Conservation (phyloP, 2,888 invertebrate genomes). For the Tipula confusa region DNA sequence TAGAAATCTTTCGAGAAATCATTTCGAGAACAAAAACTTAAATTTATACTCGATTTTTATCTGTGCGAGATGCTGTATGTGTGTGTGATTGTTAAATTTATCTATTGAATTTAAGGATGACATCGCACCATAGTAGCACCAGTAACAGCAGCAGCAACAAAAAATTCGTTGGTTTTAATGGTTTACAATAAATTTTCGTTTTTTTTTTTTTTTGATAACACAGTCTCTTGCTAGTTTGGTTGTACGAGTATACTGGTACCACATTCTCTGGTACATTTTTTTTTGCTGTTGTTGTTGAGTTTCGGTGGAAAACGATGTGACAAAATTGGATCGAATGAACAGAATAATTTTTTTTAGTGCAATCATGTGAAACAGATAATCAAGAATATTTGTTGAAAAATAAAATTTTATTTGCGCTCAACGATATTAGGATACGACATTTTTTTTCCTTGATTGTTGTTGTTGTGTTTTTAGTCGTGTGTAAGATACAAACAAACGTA, state of each 20-base stretch:
- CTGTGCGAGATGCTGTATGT: not conserved
- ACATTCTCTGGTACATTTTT: not conserved
- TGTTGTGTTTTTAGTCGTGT: not conserved
- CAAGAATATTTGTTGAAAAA: slow-evolving; percentile 1
- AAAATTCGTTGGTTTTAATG: not conserved
- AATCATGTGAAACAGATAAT: slow-evolving; percentile 16
- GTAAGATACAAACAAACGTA: not conserved
- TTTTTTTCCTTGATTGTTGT: not conserved
- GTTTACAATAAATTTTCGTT: slow-evolving; percentile 13
- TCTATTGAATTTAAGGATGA: not conserved
- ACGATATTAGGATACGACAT: not conserved
- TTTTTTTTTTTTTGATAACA: not conserved
- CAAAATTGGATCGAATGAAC: not conserved
- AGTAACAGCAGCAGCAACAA: not conserved
- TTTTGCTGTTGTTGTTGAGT: too few species aligned
- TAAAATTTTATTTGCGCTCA: slow-evolving; percentile 6
- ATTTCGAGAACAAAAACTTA: not conserved
- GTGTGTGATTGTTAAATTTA: not conserved
- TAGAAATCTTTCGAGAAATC: not conserved
- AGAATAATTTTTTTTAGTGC: not conserved
- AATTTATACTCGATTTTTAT: not conserved
- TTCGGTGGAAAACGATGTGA: not conserved
- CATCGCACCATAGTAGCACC: not conserved
- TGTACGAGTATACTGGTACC: not conserved
- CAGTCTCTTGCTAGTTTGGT: not conserved